Percentiles rank a stretch among this genome's conserved stretches.
phyloP scores from a whole-genome alignment of 2,113 vertebrate genomes.

The Cavia aperea region DNA sequence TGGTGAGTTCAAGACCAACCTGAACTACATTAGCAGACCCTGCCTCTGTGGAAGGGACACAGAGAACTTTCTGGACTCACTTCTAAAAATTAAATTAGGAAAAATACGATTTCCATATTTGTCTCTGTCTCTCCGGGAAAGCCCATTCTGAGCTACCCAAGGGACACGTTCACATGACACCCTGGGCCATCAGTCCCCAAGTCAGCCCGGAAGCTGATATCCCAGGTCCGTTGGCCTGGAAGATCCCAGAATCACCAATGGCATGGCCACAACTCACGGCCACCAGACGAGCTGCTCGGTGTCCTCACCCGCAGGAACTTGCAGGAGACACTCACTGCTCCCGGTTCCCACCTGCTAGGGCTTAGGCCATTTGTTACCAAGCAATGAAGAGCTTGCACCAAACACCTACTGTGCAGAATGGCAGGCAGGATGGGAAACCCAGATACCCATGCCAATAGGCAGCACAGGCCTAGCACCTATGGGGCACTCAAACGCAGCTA shows the following conservation, averaged over 20 bases:
- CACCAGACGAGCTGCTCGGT: background rate
- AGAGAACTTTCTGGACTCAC: background rate
- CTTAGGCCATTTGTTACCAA: background rate
- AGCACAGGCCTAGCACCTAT: background rate
- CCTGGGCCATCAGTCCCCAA: background rate
- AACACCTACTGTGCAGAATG: background rate
- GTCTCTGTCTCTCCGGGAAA: background rate
- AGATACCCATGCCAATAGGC: background rate
- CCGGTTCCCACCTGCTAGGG: background rate
- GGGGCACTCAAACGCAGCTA: background rate
- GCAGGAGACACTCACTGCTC: background rate
- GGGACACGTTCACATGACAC: background rate
- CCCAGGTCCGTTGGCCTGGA: background rate
- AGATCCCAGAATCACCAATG: background rate
- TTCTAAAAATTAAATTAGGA: background rate
- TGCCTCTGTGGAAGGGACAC: background rate
- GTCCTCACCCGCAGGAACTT: background rate
- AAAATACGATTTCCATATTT: background rate
- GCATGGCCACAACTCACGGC: background rate
- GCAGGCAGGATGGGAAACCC: background rate
- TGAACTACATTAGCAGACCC: background rate
- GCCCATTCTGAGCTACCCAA: background rate
- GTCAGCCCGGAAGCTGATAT: background rate
- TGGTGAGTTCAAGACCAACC: background rate
- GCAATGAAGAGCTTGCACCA: background rate